Evolutionary conservation across 2,888 invertebrate species (phyloP).

Genomic region (Cantharis lateralis): DNA sequence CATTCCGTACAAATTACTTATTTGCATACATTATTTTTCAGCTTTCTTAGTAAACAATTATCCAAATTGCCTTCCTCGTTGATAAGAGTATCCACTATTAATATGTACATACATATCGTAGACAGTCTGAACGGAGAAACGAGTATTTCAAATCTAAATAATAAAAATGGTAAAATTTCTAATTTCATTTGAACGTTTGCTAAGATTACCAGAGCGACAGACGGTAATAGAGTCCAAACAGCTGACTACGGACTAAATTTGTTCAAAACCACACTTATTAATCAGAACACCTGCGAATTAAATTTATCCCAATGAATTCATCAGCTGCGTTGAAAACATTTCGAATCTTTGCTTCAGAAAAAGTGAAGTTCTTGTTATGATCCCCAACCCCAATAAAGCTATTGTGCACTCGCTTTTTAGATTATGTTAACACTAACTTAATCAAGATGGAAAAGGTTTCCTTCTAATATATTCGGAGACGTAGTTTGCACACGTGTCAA

Average conservation of each 20-base stretch:
- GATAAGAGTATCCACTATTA: too few species aligned
- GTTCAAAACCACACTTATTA: not conserved
- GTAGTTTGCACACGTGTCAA: slow-evolving; percentile 30
- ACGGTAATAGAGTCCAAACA: not conserved
- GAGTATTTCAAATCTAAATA: not conserved
- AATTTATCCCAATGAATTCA: not conserved
- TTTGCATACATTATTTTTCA: not conserved
- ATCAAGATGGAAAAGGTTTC: slow-evolving; percentile 20
- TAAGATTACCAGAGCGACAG: not conserved
- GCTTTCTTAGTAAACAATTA: not conserved
- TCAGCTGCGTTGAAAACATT: not conserved
- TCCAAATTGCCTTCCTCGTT: not conserved
- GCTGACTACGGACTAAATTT: not conserved
- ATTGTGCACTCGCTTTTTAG: slow-evolving; percentile 6
- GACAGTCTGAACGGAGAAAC: not conserved
- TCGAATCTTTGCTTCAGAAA: not conserved
- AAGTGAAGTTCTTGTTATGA: not conserved
- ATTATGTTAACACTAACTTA: slow-evolving; percentile 5
- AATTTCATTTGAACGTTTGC: not conserved
- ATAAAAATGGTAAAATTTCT: not conserved
- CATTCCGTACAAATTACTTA: not conserved
- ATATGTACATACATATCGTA: too few species aligned
- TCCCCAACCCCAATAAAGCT: not conserved
- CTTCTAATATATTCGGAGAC: slow-evolving; percentile 18
- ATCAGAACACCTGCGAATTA: not conserved